Percentiles rank a stretch among this genome's conserved stretches.
These are phyloP conservation scores for Morone chrysops DNA, from an alignment of 2,113 vertebrate species.

Conservation along the genomic window DNA sequence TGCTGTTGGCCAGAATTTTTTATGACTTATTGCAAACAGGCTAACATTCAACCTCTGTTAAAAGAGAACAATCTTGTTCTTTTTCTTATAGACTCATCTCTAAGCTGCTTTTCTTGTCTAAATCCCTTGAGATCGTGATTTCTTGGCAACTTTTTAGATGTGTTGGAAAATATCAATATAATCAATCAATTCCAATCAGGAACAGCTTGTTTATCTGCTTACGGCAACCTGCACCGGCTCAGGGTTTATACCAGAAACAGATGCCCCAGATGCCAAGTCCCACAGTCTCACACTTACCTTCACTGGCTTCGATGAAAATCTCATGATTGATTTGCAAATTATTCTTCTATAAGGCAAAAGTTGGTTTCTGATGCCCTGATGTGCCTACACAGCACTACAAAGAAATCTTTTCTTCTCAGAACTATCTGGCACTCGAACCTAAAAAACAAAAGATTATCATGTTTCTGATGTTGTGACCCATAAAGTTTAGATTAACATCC, in stretches of 20 bases:
- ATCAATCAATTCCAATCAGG: constrained; percentile 49
- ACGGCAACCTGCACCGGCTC: neutral
- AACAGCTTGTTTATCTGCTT: constrained; percentile 33
- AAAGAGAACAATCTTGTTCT: neutral
- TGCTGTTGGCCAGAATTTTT: neutral
- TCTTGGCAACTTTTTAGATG: neutral
- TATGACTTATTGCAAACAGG: neutral
- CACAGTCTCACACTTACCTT: neutral
- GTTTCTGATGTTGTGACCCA: neutral
- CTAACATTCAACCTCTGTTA: neutral
- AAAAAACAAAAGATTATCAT: neutral
- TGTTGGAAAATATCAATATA: constrained; percentile 55
- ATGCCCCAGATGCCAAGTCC: neutral
- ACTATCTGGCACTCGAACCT: neutral
- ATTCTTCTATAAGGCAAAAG: neutral
- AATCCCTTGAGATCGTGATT: neutral
- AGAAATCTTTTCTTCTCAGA: constrained; percentile 1
- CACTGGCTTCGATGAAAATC: neutral
- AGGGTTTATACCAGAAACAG: constrained; percentile 5
- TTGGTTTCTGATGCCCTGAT: neutral
- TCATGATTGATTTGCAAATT: neutral
- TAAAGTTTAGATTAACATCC: neutral
- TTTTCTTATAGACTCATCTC: neutral
- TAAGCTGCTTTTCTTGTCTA: constrained; percentile 35
- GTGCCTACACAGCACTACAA: neutral